A percentile compares a stretch with the other conserved stretches of the same genome.
Conservation (phyloP, 1,140 invertebrate genomes). For the Tachypleus tridentatus region DNA sequence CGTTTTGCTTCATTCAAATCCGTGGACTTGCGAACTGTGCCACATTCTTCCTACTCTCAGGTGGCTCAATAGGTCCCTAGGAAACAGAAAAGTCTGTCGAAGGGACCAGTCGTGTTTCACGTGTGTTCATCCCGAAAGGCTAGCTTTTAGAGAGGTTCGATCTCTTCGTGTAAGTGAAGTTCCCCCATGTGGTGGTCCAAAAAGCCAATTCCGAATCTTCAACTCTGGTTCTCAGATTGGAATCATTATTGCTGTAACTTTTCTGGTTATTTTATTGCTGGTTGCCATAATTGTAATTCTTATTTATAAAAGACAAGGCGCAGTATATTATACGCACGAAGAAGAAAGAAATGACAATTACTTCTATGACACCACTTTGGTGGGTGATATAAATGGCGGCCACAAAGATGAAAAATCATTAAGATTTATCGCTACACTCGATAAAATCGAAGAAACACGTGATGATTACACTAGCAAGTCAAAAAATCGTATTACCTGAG, state of each 20-base stretch:
- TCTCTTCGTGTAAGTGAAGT: not conserved
- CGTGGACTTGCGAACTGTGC: conserved; percentile 3
- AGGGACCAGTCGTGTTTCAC: not conserved
- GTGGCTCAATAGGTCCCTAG: not conserved
- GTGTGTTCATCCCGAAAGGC: not conserved
- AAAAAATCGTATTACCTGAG: no score
- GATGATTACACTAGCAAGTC: not conserved
- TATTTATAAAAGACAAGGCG: conserved; percentile 45
- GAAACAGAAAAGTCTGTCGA: not conserved
- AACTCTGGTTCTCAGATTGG: conserved; percentile 21
- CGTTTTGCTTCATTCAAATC: not conserved
- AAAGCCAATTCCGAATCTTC: not conserved
- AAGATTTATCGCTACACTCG: not conserved
- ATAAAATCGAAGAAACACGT: conserved; percentile 1
- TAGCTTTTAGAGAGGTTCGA: not conserved
- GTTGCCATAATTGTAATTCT: conserved; percentile 28
- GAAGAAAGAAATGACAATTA: conserved; percentile 34
- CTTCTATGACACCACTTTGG: not conserved
- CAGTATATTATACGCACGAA: conserved; percentile 56
- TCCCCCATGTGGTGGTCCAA: not conserved
- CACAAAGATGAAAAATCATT: not conserved
- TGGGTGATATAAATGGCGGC: not conserved
- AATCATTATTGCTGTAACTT: conserved; percentile 28
- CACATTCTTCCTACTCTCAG: not conserved
- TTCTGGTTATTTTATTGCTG: conserved; percentile 29